Conservation (phyloP, 1,140 invertebrate species). For the Eubasilissa regina region DNA sequence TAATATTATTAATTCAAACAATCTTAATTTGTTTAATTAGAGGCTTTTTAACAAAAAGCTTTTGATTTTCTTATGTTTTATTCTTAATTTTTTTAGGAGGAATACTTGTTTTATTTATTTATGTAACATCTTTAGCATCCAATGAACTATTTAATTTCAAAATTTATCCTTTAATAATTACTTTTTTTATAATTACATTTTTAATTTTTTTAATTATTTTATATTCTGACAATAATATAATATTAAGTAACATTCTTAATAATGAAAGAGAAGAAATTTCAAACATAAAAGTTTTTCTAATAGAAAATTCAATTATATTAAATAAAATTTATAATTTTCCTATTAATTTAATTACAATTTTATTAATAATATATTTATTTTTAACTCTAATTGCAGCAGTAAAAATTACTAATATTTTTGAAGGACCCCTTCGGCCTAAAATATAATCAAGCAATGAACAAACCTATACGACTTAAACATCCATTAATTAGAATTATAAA, state of each 20-base stretch:
- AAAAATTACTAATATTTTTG: conserved; percentile 68
- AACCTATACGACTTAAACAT: too few species aligned
- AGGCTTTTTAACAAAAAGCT: too few species aligned
- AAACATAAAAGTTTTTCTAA: conserved; percentile 60
- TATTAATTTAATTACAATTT: conserved; percentile 67
- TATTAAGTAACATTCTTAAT: too few species aligned
- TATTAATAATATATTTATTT: conserved; percentile 71
- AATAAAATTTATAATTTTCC: conserved; percentile 61
- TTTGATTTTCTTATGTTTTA: conserved; percentile 71
- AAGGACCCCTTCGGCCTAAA: conserved; percentile 67
- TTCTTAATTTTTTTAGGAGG: conserved; percentile 73
- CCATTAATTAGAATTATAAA: too few species aligned
- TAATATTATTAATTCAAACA: too few species aligned
- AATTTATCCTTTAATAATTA: too few species aligned
- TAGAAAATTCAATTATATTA: conserved; percentile 39
- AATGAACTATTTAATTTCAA: conserved; percentile 72
- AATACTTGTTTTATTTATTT: conserved; percentile 74
- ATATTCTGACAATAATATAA: too few species aligned
- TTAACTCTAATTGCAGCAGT: conserved; percentile 69
- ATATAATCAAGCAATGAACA: conserved; percentile 68
- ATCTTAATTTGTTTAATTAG: too few species aligned
- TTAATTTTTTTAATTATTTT: too few species aligned
- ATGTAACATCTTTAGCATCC: conserved; percentile 72
- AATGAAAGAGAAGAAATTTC: too few species aligned
- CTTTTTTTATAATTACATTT: too few species aligned